phyloP scores from a whole-genome alignment of 2,888 invertebrate species.

The Ecliptopera silaceata region DNA sequence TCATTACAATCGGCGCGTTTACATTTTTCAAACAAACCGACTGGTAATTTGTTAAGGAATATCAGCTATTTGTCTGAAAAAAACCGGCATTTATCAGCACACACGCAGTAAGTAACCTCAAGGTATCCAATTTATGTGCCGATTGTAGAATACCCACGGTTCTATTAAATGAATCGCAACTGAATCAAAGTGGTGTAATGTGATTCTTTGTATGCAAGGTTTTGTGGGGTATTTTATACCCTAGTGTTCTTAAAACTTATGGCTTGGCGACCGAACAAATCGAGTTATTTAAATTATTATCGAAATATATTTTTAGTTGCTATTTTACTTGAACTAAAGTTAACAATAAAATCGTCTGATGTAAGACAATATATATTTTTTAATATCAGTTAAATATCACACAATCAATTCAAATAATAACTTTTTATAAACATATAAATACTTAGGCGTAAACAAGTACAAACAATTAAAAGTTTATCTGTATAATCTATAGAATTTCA shows the following conservation, averaged over 20 bases:
- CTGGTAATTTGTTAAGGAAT: conserved; percentile 61
- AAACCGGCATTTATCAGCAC: conserved; percentile 60
- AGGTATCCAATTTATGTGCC: conserved; percentile 57
- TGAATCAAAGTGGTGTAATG: conserved; percentile 27
- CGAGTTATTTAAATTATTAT: too few species aligned
- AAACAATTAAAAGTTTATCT: conserved; percentile 36
- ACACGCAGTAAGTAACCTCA: conserved; percentile 43
- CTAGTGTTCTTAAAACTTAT: neutral
- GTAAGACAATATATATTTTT: too few species aligned
- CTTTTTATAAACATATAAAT: too few species aligned
- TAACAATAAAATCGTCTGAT: too few species aligned
- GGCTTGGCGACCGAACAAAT: neutral
- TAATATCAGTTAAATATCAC: too few species aligned
- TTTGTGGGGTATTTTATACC: neutral
- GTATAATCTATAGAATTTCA: conserved; percentile 38
- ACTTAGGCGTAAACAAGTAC: conserved; percentile 5
- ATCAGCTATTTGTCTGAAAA: conserved; percentile 68
- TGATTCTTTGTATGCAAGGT: conserved; percentile 24
- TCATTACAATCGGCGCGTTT: conserved; percentile 56
- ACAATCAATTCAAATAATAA: neutral
- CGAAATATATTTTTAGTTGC: too few species aligned
- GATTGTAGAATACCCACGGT: conserved; percentile 53
- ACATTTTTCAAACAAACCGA: conserved; percentile 53
- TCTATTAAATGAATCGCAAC: conserved; percentile 39
- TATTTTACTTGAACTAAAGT: too few species aligned